Base-by-base conservation (phyloP, 2,113 vertebrate genomes). In the Campylomormyrus tamandua region DNA sequence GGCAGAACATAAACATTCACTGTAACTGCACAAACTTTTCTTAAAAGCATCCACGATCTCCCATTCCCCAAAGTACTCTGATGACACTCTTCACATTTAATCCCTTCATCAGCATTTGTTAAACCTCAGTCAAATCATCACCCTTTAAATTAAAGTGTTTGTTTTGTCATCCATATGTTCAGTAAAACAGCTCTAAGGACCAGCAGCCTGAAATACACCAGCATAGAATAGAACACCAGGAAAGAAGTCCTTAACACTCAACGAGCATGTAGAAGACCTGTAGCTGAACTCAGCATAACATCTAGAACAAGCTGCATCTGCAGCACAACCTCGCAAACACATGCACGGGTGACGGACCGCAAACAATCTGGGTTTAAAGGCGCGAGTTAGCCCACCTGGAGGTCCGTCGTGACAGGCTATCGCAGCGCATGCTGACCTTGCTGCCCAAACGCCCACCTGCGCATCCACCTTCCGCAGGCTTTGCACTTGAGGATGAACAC, bases 381-480 rank as follows among this genome's bases (percentile, higher is more conserved):
- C 19, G 35, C 53, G 53, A 15, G 39, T 45, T 10, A 19, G 85
- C 85, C 48, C 85, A 52, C 48, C 85, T 87, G 85, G 45, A 52
- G 48, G 85, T 87, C 83, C 83, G 45, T 49, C 13, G 83, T 27
- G 83, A 86, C 45, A 50, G 46, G 83, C 83, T 86, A 87, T 17
- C 50, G 31, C 85, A 87, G 85, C 85, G 24, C 27, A 53, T 50
- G 85, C 85, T 87, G 50, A 87, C 85, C 50, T 87, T 56, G 50
- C 85, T 15, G 85, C 85, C 53, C 39, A 42, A n/a, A 4, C 13
- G 45, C 15, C 53, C 56, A 7, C 48, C 46, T 9, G 3, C 19
- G 21, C 53, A 21, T 53, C 35, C 53, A 88, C 87, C 87, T 45
- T 88, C 87, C 13, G 87, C 87, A 62, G 87, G 56, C 87, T 52